phyloP scores from a whole-genome alignment of 2,888 invertebrate species.

The Mactromeris polynyma region DNA sequence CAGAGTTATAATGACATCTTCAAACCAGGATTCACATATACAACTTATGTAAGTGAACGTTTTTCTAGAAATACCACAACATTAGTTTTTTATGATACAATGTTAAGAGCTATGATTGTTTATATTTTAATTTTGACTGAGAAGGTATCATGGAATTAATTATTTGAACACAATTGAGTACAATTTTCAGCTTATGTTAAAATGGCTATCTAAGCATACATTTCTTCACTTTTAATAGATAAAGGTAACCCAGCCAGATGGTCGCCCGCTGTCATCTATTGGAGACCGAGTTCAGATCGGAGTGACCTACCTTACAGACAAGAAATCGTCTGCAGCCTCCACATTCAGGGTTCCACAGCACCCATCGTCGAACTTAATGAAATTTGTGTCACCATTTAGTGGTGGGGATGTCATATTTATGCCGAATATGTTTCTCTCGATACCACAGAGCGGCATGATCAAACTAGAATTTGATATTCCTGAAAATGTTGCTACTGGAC shows the following conservation, averaged over 20 bases:
- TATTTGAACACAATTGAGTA: background rate
- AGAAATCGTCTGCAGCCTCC: slow-evolving; percentile 33
- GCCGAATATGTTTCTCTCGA: slow-evolving; percentile 53
- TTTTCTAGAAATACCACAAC: background rate
- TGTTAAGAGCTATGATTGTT: background rate
- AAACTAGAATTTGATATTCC: slow-evolving; percentile 66
- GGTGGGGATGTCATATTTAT: slow-evolving; percentile 53
- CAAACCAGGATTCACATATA: slow-evolving; percentile 72
- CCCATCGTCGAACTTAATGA: slow-evolving; percentile 49
- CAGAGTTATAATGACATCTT: slow-evolving; percentile 52
- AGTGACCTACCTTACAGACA: slow-evolving; percentile 72
- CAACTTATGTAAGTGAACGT: slow-evolving; percentile 59
- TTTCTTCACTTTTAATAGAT: slow-evolving; percentile 56
- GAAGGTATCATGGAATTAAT: too few relatives aligned
- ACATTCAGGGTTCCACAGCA: slow-evolving; percentile 42
- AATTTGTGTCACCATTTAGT: slow-evolving; percentile 54
- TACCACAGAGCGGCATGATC: slow-evolving; percentile 65
- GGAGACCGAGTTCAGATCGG: slow-evolving; percentile 58
- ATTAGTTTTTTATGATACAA: background rate
- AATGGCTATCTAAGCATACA: background rate
- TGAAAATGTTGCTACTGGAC: slow-evolving; percentile 57
- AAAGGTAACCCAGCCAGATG: slow-evolving; percentile 73
- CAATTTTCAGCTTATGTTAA: too few relatives aligned
- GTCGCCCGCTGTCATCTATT: slow-evolving; percentile 64
- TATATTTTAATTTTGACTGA: too few relatives aligned